Base-by-base conservation (phyloP, 2,888 invertebrate genomes). In the Rotaria macrura region DNA sequence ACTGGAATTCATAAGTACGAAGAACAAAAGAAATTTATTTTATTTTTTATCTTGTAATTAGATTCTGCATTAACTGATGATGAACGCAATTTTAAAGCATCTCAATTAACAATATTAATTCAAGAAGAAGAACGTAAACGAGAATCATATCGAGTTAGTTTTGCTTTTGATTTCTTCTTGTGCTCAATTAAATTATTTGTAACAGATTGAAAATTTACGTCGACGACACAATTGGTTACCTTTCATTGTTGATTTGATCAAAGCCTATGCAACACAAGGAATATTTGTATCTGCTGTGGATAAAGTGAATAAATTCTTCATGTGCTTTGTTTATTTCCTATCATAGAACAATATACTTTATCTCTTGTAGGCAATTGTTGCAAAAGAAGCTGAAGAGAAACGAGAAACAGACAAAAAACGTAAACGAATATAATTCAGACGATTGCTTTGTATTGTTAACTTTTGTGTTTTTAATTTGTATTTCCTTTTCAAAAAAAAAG, bases 221-320 rank as follows among this genome's bases (percentile, higher is more conserved):
- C 93, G 97, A 87, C 95, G 96, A 89, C 98, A 99, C 91, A 99
- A 99, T 91, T 99, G 98, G 91, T 92, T 99, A 87, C 98, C 99
- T 0, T 94, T 99, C 88, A 97, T 99, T 34, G 65, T 86, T 54
- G 86, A 86, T 38, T 49, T 84, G 14, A 2, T 86, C 17, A 86
- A 86, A 85, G 54, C 74, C 25, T 83, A 84, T 40, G 86, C 86
- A 43, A 84, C 74, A 29, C 79, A 86, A 79, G 84, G 86, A 57
- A 72, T 54, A 49, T n/a, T 84, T 1, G 52, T 40, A 25, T 5
- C 84, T 9, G 25, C 40, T 34, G 55, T 84, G 2, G 84, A 84
- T 38, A 84, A 84, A 29, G 52, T 84, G n/a, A n/a, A n/a, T n/a
- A n/a, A n/a, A n/a, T n/a, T n/a, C n/a, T n/a, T n/a, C n/a, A n/a